phyloP scores from a whole-genome alignment of 2,113 vertebrate species.

The Chaetorhynchus papuensis region DNA sequence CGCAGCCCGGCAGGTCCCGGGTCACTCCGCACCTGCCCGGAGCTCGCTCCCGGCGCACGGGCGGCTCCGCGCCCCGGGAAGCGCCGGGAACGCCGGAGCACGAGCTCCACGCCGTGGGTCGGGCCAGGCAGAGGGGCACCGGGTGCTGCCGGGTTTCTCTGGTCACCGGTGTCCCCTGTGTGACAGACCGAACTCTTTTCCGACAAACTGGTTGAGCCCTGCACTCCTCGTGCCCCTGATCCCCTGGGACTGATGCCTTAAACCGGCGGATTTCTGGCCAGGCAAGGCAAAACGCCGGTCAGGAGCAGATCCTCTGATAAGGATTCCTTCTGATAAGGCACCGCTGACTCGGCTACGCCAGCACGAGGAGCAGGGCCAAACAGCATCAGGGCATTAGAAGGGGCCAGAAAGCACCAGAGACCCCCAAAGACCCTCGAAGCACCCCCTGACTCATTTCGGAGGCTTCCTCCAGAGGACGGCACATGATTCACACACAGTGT shows the following conservation, averaged over 20 bases:
- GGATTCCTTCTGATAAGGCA: not conserved
- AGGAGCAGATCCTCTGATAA: not conserved
- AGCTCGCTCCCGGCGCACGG: not conserved
- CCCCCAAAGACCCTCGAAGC: not conserved
- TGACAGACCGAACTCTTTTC: not conserved
- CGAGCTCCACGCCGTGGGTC: not conserved
- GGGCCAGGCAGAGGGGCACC: not conserved
- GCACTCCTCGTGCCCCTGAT: not conserved
- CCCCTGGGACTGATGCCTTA: not conserved
- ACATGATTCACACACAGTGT: no score
- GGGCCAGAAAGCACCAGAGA: not conserved
- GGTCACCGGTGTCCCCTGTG: not conserved
- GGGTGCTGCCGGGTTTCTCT: not conserved
- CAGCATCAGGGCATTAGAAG: no score
- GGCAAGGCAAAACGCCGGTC: not conserved
- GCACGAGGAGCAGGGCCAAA: not conserved
- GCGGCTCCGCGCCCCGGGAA: not conserved
- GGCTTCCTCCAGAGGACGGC: not conserved
- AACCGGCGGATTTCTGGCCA: not conserved
- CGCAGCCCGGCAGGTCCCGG: rapidly evolving
- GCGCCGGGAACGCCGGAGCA: not conserved
- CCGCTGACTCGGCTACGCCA: not conserved
- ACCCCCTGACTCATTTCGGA: not conserved
- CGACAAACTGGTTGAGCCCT: not conserved
- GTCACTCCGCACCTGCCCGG: not conserved